A percentile compares a stretch with the other conserved stretches of the same genome.
Conservation (phyloP, 2,797 vertebrate species). For the Capromys pilorides region DNA sequence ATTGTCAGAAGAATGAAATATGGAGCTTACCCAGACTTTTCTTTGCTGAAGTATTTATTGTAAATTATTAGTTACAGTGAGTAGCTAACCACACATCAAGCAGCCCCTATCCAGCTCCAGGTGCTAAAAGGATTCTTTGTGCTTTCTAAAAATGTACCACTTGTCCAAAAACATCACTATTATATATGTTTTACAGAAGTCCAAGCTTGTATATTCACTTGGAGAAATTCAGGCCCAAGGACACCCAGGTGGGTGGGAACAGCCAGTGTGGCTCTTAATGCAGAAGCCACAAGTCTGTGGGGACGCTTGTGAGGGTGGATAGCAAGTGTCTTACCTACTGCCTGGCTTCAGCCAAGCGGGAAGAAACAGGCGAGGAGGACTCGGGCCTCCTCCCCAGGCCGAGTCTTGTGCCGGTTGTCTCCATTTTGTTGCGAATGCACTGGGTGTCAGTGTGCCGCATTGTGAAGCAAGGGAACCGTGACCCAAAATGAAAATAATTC, state of each 20-base stretch:
- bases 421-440: conserved; percentile 8
- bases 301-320: conserved; percentile 61
- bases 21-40: conserved; percentile 76
- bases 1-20: conserved; percentile 76
- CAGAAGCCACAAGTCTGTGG: conserved; percentile 64
- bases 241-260: conserved; percentile 65
- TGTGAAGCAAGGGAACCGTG: conserved; percentile 7
- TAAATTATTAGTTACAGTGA: conserved; percentile 73
- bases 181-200: conserved; percentile 20
- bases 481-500: conserved; percentile 30
- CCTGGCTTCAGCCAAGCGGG: conserved; percentile 11
- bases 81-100: conserved; percentile 63
- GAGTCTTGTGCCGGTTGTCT: not conserved
- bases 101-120: conserved; percentile 18
- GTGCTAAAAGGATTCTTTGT: conserved; percentile 73
- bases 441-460: not conserved
- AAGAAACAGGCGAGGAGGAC: not conserved
- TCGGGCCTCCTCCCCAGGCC: not conserved
- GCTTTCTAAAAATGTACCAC: conserved; percentile 60
- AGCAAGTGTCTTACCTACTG: conserved; percentile 54
- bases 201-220: conserved; percentile 60
- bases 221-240: conserved; percentile 33
- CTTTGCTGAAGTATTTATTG: conserved; percentile 77
- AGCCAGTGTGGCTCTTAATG: not conserved
- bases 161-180: conserved; percentile 63